Conservation (phyloP, 2,888 invertebrate species). For the Mylabris sibirica region DNA sequence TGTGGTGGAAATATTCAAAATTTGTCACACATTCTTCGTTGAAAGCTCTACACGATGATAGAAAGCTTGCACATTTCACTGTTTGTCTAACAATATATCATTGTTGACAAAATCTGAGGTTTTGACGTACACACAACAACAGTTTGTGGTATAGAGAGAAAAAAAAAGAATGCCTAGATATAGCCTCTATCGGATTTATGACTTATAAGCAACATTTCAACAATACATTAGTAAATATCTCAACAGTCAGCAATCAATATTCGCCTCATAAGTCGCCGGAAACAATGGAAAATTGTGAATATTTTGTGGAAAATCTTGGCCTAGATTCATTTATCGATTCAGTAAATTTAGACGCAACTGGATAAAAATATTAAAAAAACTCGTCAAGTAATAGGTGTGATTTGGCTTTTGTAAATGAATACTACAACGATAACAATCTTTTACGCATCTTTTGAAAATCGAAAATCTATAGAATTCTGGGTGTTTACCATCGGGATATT, state of each 20-base stretch:
- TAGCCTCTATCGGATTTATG: background rate
- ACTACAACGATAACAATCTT: background rate
- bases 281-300: background rate
- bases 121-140: background rate
- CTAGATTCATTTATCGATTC: conserved; percentile 7
- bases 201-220: background rate
- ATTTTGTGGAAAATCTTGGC: conserved; percentile 6
- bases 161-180: background rate
- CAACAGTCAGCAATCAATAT: background rate
- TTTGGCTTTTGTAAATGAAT: too few relatives aligned
- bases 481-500: background rate
- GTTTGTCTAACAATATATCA: background rate
- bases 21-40: background rate
- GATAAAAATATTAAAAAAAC: background rate
- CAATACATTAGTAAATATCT: background rate
- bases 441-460: background rate
- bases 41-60: background rate
- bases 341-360: background rate
- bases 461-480: background rate
- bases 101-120: background rate
- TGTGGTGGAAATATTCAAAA: background rate
- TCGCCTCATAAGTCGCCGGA: background rate
- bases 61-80: background rate
- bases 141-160: background rate
- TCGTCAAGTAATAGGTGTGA: too few relatives aligned